Evolutionary conservation across 2,797 vertebrate species (phyloP).

Genomic region (Urocyon cinereoargenteus): DNA sequence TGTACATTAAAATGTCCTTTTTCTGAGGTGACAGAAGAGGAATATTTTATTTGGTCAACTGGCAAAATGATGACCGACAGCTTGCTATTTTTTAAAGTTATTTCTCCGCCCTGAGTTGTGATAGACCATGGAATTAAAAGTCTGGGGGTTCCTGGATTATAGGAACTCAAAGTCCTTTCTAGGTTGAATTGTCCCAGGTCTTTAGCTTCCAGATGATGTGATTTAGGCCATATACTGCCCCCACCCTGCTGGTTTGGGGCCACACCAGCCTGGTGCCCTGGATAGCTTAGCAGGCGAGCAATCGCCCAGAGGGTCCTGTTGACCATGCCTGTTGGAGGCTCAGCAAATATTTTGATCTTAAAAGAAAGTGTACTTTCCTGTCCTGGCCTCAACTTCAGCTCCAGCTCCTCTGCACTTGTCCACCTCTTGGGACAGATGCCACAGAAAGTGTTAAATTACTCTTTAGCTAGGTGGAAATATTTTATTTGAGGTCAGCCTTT

Average conservation of each 20-base stretch:
- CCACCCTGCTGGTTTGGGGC: neutral
- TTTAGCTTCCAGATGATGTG: neutral
- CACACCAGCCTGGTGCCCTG: neutral
- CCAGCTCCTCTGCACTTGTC: neutral
- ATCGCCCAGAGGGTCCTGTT: neutral
- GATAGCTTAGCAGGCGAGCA: neutral
- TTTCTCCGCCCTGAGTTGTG: neutral
- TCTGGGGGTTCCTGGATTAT: neutral
- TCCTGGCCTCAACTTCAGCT: neutral
- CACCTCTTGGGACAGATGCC: neutral
- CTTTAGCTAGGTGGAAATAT: neutral
- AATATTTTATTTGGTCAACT: constrained; percentile 17
- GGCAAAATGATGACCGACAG: neutral
- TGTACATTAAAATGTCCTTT: neutral
- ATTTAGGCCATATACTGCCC: neutral
- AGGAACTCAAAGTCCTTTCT: neutral
- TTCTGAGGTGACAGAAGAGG: neutral
- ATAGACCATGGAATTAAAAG: neutral
- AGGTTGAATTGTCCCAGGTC: neutral
- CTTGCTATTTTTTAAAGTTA: neutral
- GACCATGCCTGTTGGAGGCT: neutral
- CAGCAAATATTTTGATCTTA: neutral
- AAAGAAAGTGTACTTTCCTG: neutral
- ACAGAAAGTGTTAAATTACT: neutral
- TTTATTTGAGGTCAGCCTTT: neutral